Percentiles rank a stretch among this genome's conserved stretches.
Conservation (phyloP, 2,888 invertebrate species). For the Anticlea derivata region DNA sequence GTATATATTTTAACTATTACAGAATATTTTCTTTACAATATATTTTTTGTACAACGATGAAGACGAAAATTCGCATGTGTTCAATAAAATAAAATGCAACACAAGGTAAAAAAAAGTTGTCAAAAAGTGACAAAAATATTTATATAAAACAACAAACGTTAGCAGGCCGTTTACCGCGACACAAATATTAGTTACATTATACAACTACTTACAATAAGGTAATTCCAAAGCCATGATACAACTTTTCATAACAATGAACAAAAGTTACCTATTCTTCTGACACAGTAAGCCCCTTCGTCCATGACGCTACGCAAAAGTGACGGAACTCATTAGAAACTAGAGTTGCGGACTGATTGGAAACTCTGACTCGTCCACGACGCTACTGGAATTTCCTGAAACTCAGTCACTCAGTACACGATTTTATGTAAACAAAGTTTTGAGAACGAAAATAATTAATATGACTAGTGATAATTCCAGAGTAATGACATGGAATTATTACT, state of each 20-base stretch:
- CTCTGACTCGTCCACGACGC: too few species aligned
- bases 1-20: constrained; percentile 77
- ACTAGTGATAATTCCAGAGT: too few species aligned
- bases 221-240: constrained; percentile 6
- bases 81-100: constrained; percentile 80
- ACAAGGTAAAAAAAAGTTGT: constrained; percentile 60
- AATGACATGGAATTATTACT: too few species aligned
- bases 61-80: constrained; percentile 66
- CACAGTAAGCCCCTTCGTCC: too few species aligned
- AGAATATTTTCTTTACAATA: constrained; percentile 75
- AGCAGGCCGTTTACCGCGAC: constrained; percentile 39
- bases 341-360: too few species aligned
- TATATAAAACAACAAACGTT: constrained; percentile 51
- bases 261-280: too few species aligned
- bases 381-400: too few species aligned
- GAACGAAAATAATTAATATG: too few species aligned
- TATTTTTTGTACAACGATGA: constrained; percentile 74
- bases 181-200: constrained; percentile 42
- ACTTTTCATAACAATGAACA: neutral
- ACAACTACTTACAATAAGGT: constrained; percentile 32
- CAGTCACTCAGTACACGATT: too few species aligned
- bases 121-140: constrained; percentile 62
- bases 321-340: too few species aligned
- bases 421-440: too few species aligned
- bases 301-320: too few species aligned